Base-by-base conservation (phyloP, 2,888 invertebrate genomes). In the Allygus modestus region DNA sequence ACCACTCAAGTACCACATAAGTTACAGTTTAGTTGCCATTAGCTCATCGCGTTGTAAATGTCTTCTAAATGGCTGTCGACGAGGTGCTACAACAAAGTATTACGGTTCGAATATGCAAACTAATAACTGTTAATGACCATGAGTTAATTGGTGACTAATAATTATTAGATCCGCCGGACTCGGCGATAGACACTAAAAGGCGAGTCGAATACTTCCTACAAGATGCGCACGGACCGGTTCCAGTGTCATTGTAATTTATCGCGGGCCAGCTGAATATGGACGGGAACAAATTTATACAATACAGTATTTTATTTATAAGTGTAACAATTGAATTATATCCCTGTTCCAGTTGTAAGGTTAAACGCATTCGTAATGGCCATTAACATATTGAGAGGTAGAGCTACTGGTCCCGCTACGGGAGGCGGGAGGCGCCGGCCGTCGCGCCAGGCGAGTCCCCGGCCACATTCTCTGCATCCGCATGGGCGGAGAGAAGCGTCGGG, bases 291-390 rank as follows among this genome's bases (percentile, higher is more conserved):
- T 73, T 73, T 73, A 73, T 73, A 43, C 73, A 73, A 58, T 43
- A 23, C 73, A 4, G 20, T 73, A 73, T 73, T 73, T 73, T 73
- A 73, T 73, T 43, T 73, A 43, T 73, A 73, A 37, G 73, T 37
- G 37, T 43, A 41, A 73, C 73, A 73, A 73, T 73, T 73, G 73
- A 73, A 73, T 73, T 73, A 73, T 73, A 73, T 20, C 43, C 73
- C 43, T 73, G 73, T 41, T 41, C 73, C 41, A 73, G 73, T 73
- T 73, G 73, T 73, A 73, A 23, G 20, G 23, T 43, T 73, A 73
- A 73, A 73, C 73, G 41, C 73, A 73, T 73, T 73, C 43, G 73
- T 43, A 73, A 73, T 41, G 43, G 73, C 43, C 26, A 73, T 73
- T 73, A 73, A 20, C 73, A 73, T 73, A 41, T 73, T 73, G 73